These are phyloP conservation scores for Drosophila sturtevanti DNA, from an alignment of 1,140 invertebrate species.

Conservation along the genomic window DNA sequence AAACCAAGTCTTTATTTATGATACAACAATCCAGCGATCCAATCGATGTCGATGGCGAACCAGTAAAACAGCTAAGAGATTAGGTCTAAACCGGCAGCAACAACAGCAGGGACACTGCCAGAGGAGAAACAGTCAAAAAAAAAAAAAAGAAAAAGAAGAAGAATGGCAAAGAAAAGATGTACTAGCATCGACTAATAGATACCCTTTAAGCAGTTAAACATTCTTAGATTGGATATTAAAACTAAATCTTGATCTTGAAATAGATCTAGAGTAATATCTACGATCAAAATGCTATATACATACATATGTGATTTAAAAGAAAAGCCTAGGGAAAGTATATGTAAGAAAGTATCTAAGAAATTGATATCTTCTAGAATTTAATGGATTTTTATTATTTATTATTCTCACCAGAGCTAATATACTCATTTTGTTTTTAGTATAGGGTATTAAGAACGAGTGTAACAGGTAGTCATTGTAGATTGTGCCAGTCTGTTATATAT, in stretches of 20 bases:
- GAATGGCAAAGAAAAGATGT: no score
- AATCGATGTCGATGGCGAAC: neutral
- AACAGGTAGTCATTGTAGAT: constrained; percentile 58
- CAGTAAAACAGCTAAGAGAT: constrained; percentile 33
- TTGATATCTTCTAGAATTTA: no score
- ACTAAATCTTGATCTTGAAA: no score
- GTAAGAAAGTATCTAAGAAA: no score
- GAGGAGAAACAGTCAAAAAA: constrained; percentile 11
- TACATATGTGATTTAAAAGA: no score
- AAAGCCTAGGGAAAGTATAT: no score
- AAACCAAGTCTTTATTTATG: constrained; percentile 13
- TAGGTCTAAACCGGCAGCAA: constrained; percentile 1
- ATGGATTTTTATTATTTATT: no score
- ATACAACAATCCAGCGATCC: neutral
- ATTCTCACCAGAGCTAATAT: neutral
- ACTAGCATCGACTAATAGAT: neutral
- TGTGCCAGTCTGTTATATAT: constrained; percentile 8
- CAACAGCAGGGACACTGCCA: constrained; percentile 17
- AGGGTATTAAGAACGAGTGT: constrained; percentile 43
- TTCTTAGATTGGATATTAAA: no score
- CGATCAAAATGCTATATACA: neutral
- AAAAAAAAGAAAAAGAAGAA: neutral
- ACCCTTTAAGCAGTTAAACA: neutral
- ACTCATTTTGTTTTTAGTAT: neutral
- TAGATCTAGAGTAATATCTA: no score